These are phyloP conservation scores for Hybos culiciformis DNA, from an alignment of 2,888 invertebrate species.

Conservation along the genomic window DNA sequence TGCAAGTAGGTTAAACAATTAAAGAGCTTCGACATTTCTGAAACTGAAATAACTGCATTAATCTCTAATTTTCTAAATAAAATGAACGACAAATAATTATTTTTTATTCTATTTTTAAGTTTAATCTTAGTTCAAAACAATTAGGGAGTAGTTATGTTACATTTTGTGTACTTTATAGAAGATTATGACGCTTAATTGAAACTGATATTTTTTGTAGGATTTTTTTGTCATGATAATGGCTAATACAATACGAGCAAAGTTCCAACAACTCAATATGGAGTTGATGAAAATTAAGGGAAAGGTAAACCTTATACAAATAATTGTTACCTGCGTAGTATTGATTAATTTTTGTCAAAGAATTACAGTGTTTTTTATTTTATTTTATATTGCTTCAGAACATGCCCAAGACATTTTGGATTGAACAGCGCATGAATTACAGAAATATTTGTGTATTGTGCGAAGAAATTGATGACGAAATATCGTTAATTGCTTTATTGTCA, in stretches of 20 bases:
- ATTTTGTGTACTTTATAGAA: no score
- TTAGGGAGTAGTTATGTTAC: no score
- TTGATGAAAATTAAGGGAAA: constrained; percentile 38
- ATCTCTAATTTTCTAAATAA: no score
- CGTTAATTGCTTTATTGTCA: constrained; percentile 39
- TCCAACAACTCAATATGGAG: constrained; percentile 45
- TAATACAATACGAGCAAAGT: constrained; percentile 50
- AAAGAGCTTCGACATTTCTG: no score
- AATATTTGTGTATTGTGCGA: constrained; percentile 38
- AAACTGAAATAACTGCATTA: no score
- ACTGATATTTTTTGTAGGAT: no score
- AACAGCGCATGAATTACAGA: constrained; percentile 40
- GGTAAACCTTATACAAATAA: constrained; percentile 25
- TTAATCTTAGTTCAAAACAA: no score
- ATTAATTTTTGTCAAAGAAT: neutral
- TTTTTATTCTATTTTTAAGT: no score
- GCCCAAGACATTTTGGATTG: constrained; percentile 37
- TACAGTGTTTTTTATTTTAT: neutral
- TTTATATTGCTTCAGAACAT: constrained; percentile 20
- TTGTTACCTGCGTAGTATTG: no score
- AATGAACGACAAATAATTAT: no score
- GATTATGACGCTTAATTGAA: no score
- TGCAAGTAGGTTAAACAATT: no score
- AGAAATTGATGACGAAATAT: constrained; percentile 38
- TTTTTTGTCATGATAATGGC: constrained; percentile 59